phyloP scores from a whole-genome alignment of 1,140 invertebrate species.

The Parasteatoda tepidariorum region DNA sequence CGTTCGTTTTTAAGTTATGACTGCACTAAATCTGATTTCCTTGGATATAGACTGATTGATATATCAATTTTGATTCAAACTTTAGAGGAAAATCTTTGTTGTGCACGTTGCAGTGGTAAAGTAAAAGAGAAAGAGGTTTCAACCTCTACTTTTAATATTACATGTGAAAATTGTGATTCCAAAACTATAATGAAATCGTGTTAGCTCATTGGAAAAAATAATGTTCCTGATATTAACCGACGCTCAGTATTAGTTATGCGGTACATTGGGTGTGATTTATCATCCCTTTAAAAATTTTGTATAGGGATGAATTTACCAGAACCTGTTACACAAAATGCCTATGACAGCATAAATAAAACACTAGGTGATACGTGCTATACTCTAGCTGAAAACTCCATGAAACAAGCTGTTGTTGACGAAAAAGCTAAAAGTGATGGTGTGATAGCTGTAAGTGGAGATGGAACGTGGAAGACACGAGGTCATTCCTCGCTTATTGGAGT shows the following conservation, averaged over 20 bases:
- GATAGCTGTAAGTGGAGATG: slow-evolving; percentile 5
- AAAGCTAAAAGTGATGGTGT: neutral
- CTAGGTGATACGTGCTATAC: neutral
- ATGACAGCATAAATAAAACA: neutral
- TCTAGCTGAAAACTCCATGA: neutral
- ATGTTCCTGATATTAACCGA: slow-evolving; percentile 4
- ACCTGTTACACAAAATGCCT: slow-evolving; percentile 9
- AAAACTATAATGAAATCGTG: neutral
- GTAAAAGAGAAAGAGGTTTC: neutral
- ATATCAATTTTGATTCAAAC: neutral
- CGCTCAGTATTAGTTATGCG: slow-evolving; percentile 15
- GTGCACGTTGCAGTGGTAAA: neutral
- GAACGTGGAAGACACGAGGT: slow-evolving; percentile 20
- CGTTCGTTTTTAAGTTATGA: no score
- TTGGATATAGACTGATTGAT: neutral
- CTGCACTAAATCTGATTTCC: neutral
- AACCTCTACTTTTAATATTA: neutral
- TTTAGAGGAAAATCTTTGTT: slow-evolving; percentile 3
- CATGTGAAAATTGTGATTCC: neutral
- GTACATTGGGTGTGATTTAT: neutral
- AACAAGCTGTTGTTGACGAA: neutral
- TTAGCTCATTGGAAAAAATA: neutral
- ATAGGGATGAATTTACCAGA: neutral
- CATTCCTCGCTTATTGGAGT: neutral
- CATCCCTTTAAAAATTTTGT: slow-evolving; percentile 12